Evolutionary conservation across 2,113 vertebrate genomes (phyloP).

Genomic region (Falcunculus frontatus): DNA sequence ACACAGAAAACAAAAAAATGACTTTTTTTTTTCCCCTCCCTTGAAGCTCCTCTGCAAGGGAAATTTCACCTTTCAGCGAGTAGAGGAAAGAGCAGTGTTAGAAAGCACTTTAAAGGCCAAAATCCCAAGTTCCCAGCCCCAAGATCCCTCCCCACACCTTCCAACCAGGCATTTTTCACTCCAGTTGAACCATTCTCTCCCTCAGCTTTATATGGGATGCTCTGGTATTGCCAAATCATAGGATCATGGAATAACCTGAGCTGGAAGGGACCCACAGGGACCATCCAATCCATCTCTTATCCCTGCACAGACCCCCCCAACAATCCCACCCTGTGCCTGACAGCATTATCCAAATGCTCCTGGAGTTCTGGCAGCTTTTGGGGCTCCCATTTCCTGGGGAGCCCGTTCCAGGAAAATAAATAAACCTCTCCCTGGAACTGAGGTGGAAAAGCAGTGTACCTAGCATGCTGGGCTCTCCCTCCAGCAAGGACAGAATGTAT

Average conservation of each 20-base stretch:
- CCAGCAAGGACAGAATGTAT: conserved; percentile 90
- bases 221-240: not conserved
- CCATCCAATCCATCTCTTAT: not conserved
- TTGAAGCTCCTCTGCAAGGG: not conserved
- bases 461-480: conserved; percentile 92
- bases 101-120: not conserved
- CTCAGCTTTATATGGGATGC: not conserved
- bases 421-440: not conserved
- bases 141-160: not conserved
- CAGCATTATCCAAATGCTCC: not conserved
- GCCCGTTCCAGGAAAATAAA: fast-evolving
- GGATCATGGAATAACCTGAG: not conserved
- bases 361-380: not conserved
- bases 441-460: conserved; percentile 64
- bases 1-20: not conserved
- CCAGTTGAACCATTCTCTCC: not conserved
- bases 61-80: not conserved
- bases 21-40: fast-evolving
- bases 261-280: not conserved
- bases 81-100: not conserved
- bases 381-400: not conserved
- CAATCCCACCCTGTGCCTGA: not conserved
- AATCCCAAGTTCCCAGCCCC: not conserved
- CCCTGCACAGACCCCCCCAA: not conserved
- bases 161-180: not conserved